Conservation (phyloP, 2,797 vertebrate species). For the Enteromius paludinosus region DNA sequence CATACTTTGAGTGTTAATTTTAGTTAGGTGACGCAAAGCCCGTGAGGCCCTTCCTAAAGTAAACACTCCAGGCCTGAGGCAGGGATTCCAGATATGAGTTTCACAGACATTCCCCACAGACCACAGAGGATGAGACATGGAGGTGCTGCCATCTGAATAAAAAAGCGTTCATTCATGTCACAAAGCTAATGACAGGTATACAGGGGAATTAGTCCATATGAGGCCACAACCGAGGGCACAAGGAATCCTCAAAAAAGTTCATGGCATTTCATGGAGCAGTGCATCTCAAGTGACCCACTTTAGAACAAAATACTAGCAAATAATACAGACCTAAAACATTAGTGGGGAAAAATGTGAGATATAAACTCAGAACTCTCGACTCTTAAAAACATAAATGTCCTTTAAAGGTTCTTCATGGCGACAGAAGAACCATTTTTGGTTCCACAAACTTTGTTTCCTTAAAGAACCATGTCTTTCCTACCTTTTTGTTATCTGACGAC, state of each 20-base stretch:
- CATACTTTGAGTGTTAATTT: conserved; percentile 33
- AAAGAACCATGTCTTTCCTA: too few relatives aligned
- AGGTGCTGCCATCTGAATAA: background rate
- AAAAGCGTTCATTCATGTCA: background rate
- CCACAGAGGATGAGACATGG: background rate
- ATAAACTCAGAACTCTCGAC: too few relatives aligned
- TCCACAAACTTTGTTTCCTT: too few relatives aligned
- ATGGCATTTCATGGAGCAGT: background rate
- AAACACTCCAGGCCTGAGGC: conserved; percentile 9
- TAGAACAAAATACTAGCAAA: background rate
- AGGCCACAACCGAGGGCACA: background rate
- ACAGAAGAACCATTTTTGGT: too few relatives aligned
- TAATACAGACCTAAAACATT: background rate
- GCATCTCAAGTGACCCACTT: background rate
- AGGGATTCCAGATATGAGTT: background rate
- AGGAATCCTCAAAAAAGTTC: background rate
- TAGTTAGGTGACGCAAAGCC: conserved; percentile 52
- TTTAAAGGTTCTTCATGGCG: too few relatives aligned
- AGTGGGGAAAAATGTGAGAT: too few relatives aligned
- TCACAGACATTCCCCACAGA: conserved; percentile 41
- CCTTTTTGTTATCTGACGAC: too few relatives aligned
- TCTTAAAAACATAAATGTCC: too few relatives aligned
- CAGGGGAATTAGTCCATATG: background rate
- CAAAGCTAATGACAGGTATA: background rate
- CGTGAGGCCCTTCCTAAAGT: conserved; percentile 11